Conservation (phyloP, 2,888 invertebrate genomes). For the Eupithecia abbreviata region DNA sequence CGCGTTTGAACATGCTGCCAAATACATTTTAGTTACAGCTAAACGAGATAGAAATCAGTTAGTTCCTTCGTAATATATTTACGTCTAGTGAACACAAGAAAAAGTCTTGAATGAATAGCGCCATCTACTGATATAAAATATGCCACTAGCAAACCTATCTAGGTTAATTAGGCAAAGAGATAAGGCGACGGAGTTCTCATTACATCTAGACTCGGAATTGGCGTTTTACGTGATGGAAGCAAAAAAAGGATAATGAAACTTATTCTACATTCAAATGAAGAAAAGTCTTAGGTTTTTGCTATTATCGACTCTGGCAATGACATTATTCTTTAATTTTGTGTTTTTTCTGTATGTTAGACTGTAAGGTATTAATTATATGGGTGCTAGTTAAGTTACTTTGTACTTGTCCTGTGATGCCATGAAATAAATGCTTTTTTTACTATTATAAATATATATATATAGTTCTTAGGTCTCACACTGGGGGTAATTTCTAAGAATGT, state of each 20-base stretch:
- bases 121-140: slow-evolving; percentile 15
- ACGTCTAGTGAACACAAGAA: not conserved
- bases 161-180: slow-evolving; percentile 31
- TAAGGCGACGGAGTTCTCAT: slow-evolving; percentile 27
- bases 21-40: not conserved
- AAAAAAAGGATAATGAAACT: slow-evolving; percentile 12
- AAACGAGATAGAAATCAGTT: not conserved
- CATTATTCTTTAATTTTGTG: no score
- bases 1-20: not conserved
- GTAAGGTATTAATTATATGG: no score
- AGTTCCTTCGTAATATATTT: not conserved
- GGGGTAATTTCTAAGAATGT: no score
- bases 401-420: no score
- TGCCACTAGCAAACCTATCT: slow-evolving; percentile 20
- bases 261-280: slow-evolving; percentile 5
- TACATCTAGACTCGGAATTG: slow-evolving; percentile 26
- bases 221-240: slow-evolving; percentile 15
- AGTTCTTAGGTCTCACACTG: no score
- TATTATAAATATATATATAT: no score
- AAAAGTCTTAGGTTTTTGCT: not conserved
- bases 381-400: no score
- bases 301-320: no score
- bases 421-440: no score
- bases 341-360: no score
- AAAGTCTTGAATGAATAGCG: not conserved